phyloP scores from a whole-genome alignment of 2,797 vertebrate genomes.

The Cephalopachus bancanus region DNA sequence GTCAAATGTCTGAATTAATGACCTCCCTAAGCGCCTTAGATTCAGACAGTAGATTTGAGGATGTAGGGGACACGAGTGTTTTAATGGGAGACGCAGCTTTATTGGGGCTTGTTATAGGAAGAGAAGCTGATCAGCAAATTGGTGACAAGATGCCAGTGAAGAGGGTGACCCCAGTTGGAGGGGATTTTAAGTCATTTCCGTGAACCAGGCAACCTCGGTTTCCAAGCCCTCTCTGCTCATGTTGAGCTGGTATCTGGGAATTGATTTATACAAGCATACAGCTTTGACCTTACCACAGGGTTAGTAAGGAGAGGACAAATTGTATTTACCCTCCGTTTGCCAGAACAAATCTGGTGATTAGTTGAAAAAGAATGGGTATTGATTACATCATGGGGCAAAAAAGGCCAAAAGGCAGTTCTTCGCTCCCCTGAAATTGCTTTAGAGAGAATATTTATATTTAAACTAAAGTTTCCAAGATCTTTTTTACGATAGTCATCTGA shows the following conservation, averaged over 20 bases:
- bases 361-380: conserved; percentile 37
- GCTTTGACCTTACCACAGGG: neutral
- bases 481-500: neutral
- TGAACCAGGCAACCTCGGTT: neutral
- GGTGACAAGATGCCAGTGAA: neutral
- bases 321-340: conserved; percentile 48
- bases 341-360: conserved; percentile 57
- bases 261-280: neutral
- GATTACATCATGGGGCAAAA: neutral
- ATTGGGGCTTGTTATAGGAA: neutral
- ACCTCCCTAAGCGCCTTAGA: conserved; percentile 6
- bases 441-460: conserved; percentile 48
- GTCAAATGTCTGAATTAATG: conserved; percentile 67
- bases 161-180: neutral
- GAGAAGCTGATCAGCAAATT: neutral
- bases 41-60: neutral
- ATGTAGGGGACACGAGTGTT: neutral
- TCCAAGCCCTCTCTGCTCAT: neutral
- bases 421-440: conserved; percentile 42
- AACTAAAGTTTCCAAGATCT: neutral
- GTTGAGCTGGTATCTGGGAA: conserved; percentile 35
- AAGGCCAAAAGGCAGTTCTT: conserved; percentile 21
- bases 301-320: neutral
- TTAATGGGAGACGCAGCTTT: neutral
- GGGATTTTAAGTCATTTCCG: neutral